Base-by-base conservation (phyloP, 2,888 invertebrate species). In the Leptinotarsa rubiginosa region DNA sequence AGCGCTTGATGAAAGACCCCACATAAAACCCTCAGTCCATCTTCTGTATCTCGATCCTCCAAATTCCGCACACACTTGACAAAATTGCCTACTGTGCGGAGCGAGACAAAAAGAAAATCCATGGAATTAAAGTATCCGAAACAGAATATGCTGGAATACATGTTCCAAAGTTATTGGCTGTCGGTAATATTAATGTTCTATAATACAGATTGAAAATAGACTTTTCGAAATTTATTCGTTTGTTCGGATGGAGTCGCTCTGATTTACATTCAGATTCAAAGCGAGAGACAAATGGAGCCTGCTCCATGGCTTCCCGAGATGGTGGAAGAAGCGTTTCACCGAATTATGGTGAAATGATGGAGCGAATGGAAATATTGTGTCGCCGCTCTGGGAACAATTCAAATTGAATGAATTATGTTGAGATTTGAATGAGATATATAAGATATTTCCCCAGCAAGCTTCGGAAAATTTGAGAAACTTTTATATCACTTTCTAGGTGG, bases 131-230 rank as follows among this genome's bases (percentile, higher is more conserved):
- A 81, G 78, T 52, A 65, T 68, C 56, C 82, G 81, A 62, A 81
- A 82, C 75, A 79, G 79, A 83, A 85, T 85, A 85, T 85, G 84
- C 83, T 81, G 83, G 84, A 84, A 84, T 84, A 83, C 84, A 84
- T 84, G 83, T 84, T 82, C 83, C 83, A 83, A 82, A 85, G 80
- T 84, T 86, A 86, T 85, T 84, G 85, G 84, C 82, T 84, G 85
- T 84, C 85, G 82, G 81, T 81, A 80, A 85, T 86, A 86, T 85
- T 84, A 85, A 86, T 86, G 85, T 83, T 83, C 82, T 79, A 85
- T 85, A 85, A 85, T 86, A 83, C 83, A 82, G 84, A 84, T 83
- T 79, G 84, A 84, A 84, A 85, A 85, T 85, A 84, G 85, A 86
- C 85, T 85, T 84, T 84, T 82, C 20, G 59, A 84, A 85, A 85